phyloP scores from a whole-genome alignment of 2,113 vertebrate species.

The Rhabdomys dilectus region DNA sequence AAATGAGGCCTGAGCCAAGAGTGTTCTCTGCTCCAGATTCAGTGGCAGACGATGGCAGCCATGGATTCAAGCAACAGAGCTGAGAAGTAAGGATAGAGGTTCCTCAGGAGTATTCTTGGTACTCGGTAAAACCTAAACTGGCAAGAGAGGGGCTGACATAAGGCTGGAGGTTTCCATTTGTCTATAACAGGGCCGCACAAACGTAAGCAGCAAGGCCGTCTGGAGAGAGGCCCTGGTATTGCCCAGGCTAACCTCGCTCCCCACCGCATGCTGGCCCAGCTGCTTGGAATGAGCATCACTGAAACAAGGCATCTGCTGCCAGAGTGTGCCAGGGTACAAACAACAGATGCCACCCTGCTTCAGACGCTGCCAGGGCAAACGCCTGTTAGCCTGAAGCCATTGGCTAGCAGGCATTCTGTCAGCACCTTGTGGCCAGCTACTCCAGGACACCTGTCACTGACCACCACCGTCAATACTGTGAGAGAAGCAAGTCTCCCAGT shows the following conservation, averaged over 20 bases:
- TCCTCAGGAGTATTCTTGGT: neutral
- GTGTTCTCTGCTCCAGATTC: neutral
- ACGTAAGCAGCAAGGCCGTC: neutral
- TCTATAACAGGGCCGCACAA: neutral
- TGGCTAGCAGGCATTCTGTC: conserved; percentile 18
- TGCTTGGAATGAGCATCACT: neutral
- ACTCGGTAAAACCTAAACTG: neutral
- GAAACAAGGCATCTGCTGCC: conserved; percentile 25
- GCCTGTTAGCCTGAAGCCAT: neutral
- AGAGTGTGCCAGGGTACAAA: conserved; percentile 12
- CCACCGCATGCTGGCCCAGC: neutral
- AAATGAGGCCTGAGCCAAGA: neutral
- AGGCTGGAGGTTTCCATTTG: neutral
- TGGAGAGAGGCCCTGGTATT: neutral
- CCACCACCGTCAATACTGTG: neutral
- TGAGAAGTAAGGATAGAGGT: neutral
- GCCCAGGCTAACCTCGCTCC: neutral
- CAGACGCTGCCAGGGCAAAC: neutral
- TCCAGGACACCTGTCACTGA: neutral
- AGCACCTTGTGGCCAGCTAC: neutral
- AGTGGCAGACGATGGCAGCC: conserved; percentile 36
- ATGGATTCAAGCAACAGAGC: conserved; percentile 24
- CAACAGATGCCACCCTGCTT: conserved; percentile 47
- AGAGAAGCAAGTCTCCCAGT: neutral
- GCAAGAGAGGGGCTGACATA: neutral